Conservation (phyloP, 2,797 vertebrate genomes). For the Triplophysa yarkandensis region DNA sequence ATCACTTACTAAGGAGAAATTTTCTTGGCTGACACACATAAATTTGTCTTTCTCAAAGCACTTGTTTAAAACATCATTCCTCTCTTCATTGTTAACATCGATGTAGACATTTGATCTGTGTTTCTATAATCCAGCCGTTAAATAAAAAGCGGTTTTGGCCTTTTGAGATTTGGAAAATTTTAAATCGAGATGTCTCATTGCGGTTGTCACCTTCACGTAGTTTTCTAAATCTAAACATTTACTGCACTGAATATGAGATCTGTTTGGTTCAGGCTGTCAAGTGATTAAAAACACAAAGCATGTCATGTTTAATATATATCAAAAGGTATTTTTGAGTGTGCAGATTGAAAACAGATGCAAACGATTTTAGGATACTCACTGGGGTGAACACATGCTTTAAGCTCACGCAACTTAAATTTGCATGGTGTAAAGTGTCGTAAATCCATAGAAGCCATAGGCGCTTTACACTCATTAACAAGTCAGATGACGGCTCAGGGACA, state of each 20-base stretch:
- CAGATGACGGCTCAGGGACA: slow-evolving; percentile 36
- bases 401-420: slow-evolving; percentile 23
- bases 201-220: slow-evolving; percentile 35
- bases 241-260: background rate
- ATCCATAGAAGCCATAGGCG: slow-evolving; percentile 30
- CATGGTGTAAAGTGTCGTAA: slow-evolving; percentile 33
- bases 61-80: background rate
- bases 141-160: background rate
- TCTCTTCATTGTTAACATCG: background rate
- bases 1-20: background rate
- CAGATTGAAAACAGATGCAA: background rate
- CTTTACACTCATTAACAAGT: slow-evolving; percentile 44
- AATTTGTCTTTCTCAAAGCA: background rate
- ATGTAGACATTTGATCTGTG: background rate
- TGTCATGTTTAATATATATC: slow-evolving; percentile 4
- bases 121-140: background rate
- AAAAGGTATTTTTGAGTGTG: background rate
- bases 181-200: slow-evolving; percentile 9
- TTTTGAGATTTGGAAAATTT: slow-evolving; percentile 38
- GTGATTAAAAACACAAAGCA: background rate
- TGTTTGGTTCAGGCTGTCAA: background rate
- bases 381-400: slow-evolving; percentile 10
- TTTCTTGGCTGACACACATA: background rate
- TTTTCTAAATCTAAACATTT: slow-evolving; percentile 4
- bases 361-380: background rate